phyloP scores from a whole-genome alignment of 1,140 invertebrate genomes.

The Campodea augens region DNA sequence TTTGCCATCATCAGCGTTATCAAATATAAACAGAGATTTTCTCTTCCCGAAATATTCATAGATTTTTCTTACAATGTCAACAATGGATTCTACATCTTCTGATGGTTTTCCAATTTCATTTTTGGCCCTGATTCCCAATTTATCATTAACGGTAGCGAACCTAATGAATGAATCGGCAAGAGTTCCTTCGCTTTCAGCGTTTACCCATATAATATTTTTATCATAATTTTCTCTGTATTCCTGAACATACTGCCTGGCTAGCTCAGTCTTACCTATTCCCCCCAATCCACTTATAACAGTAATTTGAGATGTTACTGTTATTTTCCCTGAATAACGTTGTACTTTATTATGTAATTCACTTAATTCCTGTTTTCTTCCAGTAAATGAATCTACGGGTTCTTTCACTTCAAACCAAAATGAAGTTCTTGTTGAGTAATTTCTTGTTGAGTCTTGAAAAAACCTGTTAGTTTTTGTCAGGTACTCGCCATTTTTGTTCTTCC shows the following conservation, averaged over 20 bases:
- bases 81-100: too few relatives aligned
- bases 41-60: constrained; percentile 12
- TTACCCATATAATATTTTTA: constrained; percentile 15
- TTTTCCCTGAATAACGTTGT: neutral
- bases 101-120: constrained; percentile 9
- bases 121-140: constrained; percentile 10
- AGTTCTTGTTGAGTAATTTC: neutral
- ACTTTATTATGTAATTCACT: constrained; percentile 4
- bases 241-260: constrained; percentile 13
- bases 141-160: constrained; percentile 10
- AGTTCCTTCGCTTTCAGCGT: constrained; percentile 13
- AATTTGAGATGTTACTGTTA: constrained; percentile 4
- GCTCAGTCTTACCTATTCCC: constrained; percentile 16
- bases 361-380: constrained; percentile 4
- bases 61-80: constrained; percentile 10
- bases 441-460: too few relatives aligned
- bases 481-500: neutral
- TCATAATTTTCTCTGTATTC: constrained; percentile 12
- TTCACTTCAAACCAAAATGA: constrained; percentile 1
- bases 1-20: constrained; percentile 16
- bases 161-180: constrained; percentile 12
- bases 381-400: constrained; percentile 7
- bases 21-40: constrained; percentile 16
- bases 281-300: constrained; percentile 13
- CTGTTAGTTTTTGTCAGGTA: neutral